Percentiles rank a stretch among this genome's conserved stretches.
Evolutionary conservation across 2,113 vertebrate species (phyloP).

Genomic region (Platanista minor): DNA sequence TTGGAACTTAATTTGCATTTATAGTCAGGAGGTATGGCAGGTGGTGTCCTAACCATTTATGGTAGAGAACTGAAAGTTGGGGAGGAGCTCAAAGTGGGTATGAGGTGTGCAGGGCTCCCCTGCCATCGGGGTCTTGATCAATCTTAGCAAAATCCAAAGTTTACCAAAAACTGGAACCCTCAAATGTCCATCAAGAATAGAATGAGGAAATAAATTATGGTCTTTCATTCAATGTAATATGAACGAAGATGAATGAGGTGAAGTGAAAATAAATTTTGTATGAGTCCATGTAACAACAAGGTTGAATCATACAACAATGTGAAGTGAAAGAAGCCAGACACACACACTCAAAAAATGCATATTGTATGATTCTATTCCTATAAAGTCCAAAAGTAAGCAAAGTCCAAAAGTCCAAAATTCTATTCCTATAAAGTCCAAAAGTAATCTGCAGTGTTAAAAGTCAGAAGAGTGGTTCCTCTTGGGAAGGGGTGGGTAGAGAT

Average conservation of each 20-base stretch:
- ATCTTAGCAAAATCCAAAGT: not conserved
- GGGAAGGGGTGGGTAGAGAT: not conserved
- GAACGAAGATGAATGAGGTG: not conserved
- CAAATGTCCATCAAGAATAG: not conserved
- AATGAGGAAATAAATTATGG: not conserved
- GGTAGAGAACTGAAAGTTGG: not conserved
- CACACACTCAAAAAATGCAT: not conserved
- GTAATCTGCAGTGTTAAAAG: not conserved
- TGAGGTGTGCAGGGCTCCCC: rapidly evolving
- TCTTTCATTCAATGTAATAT: not conserved
- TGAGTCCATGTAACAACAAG: not conserved
- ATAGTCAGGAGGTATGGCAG: not conserved
- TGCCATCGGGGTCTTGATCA: not conserved
- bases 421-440: not conserved
- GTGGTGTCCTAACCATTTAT: not conserved
- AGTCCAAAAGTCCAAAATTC: too few species aligned
- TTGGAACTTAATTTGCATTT: not conserved
- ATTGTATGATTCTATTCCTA: not conserved
- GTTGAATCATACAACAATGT: not conserved
- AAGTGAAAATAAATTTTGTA: not conserved
- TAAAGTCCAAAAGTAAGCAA: not conserved
- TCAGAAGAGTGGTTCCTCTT: not conserved
- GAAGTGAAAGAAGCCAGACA: not conserved
- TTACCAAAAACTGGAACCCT: not conserved
- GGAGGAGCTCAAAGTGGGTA: not conserved